Evolutionary conservation across 2,888 invertebrate species (phyloP), one percentile per base, ranked within the genome.

Genomic region (Troilus luridus): DNA sequence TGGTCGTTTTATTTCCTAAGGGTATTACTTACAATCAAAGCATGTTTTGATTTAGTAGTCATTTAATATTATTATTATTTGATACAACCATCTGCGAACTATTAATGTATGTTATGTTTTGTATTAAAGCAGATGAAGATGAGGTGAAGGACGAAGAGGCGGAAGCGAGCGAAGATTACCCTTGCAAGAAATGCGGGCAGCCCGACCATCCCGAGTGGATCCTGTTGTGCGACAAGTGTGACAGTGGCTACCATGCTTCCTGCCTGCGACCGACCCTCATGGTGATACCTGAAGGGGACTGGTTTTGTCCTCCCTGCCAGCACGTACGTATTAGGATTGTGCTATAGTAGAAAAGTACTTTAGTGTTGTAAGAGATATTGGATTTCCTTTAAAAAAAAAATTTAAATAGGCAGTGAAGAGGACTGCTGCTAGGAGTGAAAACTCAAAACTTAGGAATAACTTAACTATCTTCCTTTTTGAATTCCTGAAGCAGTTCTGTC

Each of bases 241-340:
- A 99, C 94, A 96, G 96, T 64, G 99, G 99, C n/a, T 99, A 98
- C 96, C 99, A 99, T 95, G 99, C 98, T 92, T 98, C 98, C 85
- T 99, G 99, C 94, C 95, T 99, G 72, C 96, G 97, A 92, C 99
- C 99, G 0, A 96, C 98, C 91, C 95, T 99, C 81, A 96, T 99
- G 95, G 96, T 98, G 60, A 97, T 99, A 93, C 99, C 99, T 0
- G 98, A 98, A 94, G 99, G 99, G 0, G 98, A 99, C 94, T 99
- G 99, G 99, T 98, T 96, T 94, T 99, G 99, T 94, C 99, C 99
- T 62, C 97, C 98, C 0, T 99, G 99, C 94, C 98, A 98, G 94
- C 99, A 99, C 94, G 98, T 97, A 93, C 96, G 97, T 59, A 72
- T 59, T 81, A 90, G 11, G 5, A 72, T 72, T 5, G 8, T 17